Base-by-base conservation (phyloP, 2,113 vertebrate species). In the Paramormyrops kingsleyae region DNA sequence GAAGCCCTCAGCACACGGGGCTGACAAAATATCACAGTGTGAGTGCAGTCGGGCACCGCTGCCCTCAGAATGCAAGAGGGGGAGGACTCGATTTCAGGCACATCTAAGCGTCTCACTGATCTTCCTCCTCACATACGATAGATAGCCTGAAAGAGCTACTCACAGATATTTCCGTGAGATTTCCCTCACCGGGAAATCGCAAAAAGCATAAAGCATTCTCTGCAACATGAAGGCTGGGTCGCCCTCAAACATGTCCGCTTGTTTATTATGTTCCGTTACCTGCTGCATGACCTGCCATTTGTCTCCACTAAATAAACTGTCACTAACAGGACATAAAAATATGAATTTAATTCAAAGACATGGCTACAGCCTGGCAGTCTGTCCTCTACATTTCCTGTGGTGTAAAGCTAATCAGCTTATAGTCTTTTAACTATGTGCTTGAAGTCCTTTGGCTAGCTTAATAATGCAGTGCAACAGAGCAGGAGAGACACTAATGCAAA, bases 141-240 rank as follows among this genome's bases (percentile, higher is more conserved):
- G 47, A 50, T 19, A 35, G 85, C 5, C 50, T 35, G 53, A 88
- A 42, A 66, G 52, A 53, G 35, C 53, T 44, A 62, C 50, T 21
- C 17, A 42, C 31, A 62, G 53, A 50, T 88, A 47, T 87, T 35
- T 87, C 85, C 56, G 19, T 87, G 87, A 66, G 56, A 39, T 62
- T 62, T 88, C 39, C 56, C 87, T 62, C 53, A 24, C 87, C 4
- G 42, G 35, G 35, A 62, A n/a, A 80, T 35, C 4, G 5, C 52
- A 21, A 56, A 46, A 13, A 44, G 31, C 24, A 77, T 88, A 47
- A 77, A 46, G 31, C 24, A 77, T 88, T 39, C 47, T 52, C 88
- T 89, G 88, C 49, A 83, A n/a, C 47, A 13, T 83, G 88, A 89
- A 89, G 49, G 74, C 88, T 89, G 88, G 88, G 42, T 44, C 24